Conservation (phyloP, 2,797 vertebrate species). For the Karalla daura region DNA sequence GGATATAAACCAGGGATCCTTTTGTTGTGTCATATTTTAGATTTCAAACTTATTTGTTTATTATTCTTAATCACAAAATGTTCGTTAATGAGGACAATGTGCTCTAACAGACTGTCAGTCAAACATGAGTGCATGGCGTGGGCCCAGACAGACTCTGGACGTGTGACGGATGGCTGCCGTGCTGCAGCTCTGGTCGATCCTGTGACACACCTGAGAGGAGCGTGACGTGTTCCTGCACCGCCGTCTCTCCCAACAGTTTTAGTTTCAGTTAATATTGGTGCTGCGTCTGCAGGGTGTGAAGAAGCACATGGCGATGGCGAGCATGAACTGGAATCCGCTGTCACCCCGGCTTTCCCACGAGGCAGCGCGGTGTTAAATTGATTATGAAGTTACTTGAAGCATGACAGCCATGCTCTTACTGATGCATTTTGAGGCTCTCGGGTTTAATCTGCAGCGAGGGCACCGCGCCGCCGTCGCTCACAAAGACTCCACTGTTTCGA, state of each 20-base stretch:
- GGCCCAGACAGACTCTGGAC: neutral
- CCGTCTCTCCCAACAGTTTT: neutral
- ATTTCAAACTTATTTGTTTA: no score
- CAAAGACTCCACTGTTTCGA: slow-evolving; percentile 27
- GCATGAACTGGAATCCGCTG: slow-evolving; percentile 28
- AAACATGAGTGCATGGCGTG: slow-evolving; percentile 11
- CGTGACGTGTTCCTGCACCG: neutral
- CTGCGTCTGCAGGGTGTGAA: slow-evolving; percentile 2
- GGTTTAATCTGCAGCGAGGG: slow-evolving; percentile 1
- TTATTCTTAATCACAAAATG: no score
- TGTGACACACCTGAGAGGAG: slow-evolving; percentile 11
- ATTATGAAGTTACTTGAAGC: slow-evolving; percentile 41
- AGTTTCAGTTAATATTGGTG: neutral
- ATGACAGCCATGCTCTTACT: slow-evolving; percentile 17
- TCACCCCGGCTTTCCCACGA: slow-evolving; percentile 28
- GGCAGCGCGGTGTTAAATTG: slow-evolving; percentile 31
- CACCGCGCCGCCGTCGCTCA: slow-evolving; percentile 1
- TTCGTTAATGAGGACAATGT: no score
- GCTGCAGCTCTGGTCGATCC: neutral
- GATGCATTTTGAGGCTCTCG: slow-evolving; percentile 25
- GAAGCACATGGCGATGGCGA: neutral
- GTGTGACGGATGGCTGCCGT: slow-evolving; percentile 4
- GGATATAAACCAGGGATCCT: no score
- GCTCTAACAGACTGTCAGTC: neutral
- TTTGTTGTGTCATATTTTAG: no score